These are phyloP conservation scores for Eupeodes latifasciatus DNA, from an alignment of 2,888 invertebrate species.

Conservation along the genomic window DNA sequence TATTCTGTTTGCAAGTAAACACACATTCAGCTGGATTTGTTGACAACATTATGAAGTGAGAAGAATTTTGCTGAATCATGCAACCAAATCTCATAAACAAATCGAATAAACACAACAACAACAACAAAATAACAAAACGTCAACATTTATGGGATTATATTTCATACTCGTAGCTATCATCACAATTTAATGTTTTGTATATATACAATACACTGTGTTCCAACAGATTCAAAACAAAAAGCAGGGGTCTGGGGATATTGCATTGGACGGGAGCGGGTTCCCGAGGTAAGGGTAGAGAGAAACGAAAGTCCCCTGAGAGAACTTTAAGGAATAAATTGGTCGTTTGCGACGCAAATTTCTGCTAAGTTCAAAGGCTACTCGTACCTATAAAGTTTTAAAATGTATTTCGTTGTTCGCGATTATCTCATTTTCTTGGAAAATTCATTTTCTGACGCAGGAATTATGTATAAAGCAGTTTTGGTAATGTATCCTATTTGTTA, in stretches of 20 bases:
- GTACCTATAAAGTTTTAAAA: too few relatives aligned
- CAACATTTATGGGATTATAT: constrained; percentile 28
- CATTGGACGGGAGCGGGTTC: background rate
- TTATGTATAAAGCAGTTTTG: too few relatives aligned
- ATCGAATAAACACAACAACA: constrained; percentile 55
- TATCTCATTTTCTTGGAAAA: too few relatives aligned
- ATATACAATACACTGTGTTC: background rate
- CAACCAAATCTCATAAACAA: constrained; percentile 66
- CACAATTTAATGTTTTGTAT: background rate
- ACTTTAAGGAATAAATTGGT: too few relatives aligned
- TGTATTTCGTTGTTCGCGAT: too few relatives aligned
- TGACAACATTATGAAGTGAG: constrained; percentile 63
- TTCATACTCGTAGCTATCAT: background rate
- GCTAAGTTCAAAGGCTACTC: too few relatives aligned
- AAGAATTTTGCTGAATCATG: constrained; percentile 63
- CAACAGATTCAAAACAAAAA: background rate
- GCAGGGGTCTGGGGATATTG: background rate
- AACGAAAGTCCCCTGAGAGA: too few relatives aligned
- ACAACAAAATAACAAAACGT: constrained; percentile 46
- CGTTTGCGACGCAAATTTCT: too few relatives aligned
- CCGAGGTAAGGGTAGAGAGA: too few relatives aligned
- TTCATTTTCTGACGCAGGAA: too few relatives aligned
- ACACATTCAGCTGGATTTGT: constrained; percentile 42
- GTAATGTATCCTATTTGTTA: too few relatives aligned
- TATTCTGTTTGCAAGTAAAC: constrained; percentile 46